phyloP scores from a whole-genome alignment of 2,113 vertebrate species.

The Lepus europaeus region DNA sequence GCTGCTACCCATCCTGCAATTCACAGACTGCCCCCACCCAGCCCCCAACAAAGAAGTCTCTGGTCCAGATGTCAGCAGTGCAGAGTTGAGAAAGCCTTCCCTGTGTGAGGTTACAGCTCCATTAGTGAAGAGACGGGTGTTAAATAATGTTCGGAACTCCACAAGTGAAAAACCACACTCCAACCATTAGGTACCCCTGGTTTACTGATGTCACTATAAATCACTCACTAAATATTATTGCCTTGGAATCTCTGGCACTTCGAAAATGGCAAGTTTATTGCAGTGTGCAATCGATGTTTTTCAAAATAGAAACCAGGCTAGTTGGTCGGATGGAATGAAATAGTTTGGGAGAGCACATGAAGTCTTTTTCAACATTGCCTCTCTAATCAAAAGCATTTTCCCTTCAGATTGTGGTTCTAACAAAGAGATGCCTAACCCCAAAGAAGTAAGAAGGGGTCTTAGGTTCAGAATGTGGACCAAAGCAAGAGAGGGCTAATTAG shows the following conservation, averaged over 20 bases:
- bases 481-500: not conserved
- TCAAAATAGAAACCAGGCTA: slow-evolving; percentile 78
- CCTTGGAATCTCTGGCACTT: slow-evolving; percentile 57
- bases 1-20: not conserved
- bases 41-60: slow-evolving; percentile 19
- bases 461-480: slow-evolving; percentile 19
- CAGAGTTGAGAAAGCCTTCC: slow-evolving; percentile 56
- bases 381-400: slow-evolving; percentile 71
- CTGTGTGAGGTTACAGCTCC: slow-evolving; percentile 60
- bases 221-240: slow-evolving; percentile 52
- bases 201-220: slow-evolving; percentile 46
- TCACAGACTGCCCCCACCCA: not conserved
- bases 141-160: slow-evolving; percentile 78
- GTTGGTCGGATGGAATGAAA: slow-evolving; percentile 71
- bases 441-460: slow-evolving; percentile 6
- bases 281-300: slow-evolving; percentile 61
- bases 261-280: slow-evolving; percentile 69
- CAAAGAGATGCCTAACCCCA: not conserved
- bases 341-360: slow-evolving; percentile 44
- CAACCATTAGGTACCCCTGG: slow-evolving; percentile 64
- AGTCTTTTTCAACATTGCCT: not conserved
- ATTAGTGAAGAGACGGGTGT: slow-evolving; percentile 70
- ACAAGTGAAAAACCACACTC: slow-evolving; percentile 68
- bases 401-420: slow-evolving; percentile 42
- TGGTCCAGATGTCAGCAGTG: slow-evolving; percentile 16